Conservation (phyloP, 2,113 vertebrate genomes). For the Pleuronectes platessa region DNA sequence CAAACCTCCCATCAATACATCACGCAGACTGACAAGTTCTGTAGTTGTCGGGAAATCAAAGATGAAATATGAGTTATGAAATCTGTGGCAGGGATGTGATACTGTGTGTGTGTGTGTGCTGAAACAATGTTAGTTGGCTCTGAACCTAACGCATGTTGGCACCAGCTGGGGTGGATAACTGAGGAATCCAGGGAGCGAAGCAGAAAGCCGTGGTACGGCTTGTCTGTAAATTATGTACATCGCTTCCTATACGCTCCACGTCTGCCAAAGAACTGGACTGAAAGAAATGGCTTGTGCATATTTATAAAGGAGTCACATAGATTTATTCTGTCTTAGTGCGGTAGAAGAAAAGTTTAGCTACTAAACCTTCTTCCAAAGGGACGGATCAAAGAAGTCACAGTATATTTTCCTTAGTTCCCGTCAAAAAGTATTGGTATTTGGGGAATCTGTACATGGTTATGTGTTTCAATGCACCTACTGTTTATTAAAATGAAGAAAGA, state of each 20-base stretch:
- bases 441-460: too few species aligned
- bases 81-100: constrained; percentile 27
- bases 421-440: too few species aligned
- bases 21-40: constrained; percentile 57
- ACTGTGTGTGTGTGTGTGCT: constrained; percentile 11
- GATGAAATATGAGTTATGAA: constrained; percentile 61
- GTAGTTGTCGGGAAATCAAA: constrained; percentile 59
- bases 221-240: constrained; percentile 44
- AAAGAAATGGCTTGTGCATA: constrained; percentile 24
- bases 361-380: too few species aligned
- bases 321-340: neutral
- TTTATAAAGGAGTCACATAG: constrained; percentile 7
- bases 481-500: too few species aligned
- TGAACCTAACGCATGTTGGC: constrained; percentile 41
- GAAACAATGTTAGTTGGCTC: constrained; percentile 23
- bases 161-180: constrained; percentile 23
- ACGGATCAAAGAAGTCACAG: too few species aligned
- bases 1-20: constrained; percentile 61
- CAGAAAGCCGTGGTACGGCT: neutral
- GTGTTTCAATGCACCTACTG: too few species aligned
- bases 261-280: neutral
- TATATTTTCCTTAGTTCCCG: too few species aligned
- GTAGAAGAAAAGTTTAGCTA: too few species aligned
- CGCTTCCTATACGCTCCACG: constrained; percentile 18
- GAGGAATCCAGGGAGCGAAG: neutral